Percentiles rank a stretch among this genome's conserved stretches.
These are phyloP conservation scores for Macroteleia sp. DNA, from an alignment of 2,888 invertebrate genomes.

Conservation along the genomic window DNA sequence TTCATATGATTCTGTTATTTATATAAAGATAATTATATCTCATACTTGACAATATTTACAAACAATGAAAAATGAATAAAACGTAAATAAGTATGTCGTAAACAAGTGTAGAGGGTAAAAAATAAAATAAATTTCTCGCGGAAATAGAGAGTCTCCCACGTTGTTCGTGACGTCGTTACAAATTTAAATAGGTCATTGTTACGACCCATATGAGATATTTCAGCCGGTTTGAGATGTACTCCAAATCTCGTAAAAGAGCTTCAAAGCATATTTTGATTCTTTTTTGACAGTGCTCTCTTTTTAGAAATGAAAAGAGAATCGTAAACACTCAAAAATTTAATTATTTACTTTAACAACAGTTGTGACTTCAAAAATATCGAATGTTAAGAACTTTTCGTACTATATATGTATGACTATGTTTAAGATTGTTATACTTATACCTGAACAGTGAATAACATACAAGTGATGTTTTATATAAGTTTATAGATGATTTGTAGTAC, in stretches of 20 bases:
- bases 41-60: no score
- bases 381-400: no score
- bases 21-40: no score
- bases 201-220: conserved; percentile 34
- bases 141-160: conserved; percentile 58
- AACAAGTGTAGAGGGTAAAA: conserved; percentile 22
- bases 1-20: no score
- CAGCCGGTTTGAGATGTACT: not conserved
- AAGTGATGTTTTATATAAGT: no score
- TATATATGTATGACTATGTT: no score
- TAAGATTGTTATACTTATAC: no score
- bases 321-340: no score
- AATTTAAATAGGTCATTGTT: conserved; percentile 59
- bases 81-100: not conserved
- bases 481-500: no score
- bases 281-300: conserved; percentile 15
- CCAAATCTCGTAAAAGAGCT: conserved; percentile 14
- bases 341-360: no score
- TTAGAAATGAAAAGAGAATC: not conserved
- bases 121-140: conserved; percentile 38
- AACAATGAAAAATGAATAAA: not conserved
- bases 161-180: conserved; percentile 30
- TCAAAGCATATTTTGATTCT: conserved; percentile 16
- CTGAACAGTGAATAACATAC: no score
- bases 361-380: no score